A percentile compares a stretch with the other conserved stretches of the same genome.
Evolutionary conservation across 2,797 vertebrate species (phyloP).

Genomic region (Carcharodon carcharias): DNA sequence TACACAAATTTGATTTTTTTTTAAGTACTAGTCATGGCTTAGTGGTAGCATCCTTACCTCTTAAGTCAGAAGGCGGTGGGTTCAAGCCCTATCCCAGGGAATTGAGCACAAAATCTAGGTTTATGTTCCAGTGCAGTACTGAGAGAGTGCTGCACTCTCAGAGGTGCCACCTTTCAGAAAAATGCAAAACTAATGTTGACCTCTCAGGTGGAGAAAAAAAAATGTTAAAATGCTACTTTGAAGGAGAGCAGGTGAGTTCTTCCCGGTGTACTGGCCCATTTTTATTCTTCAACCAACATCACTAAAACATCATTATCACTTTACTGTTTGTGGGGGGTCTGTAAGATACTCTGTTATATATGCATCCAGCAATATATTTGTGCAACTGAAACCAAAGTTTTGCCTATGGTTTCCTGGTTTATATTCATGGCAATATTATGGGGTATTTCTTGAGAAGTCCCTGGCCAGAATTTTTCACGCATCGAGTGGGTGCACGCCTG

Average conservation of each 20-base stretch:
- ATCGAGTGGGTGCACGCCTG: too few relatives aligned
- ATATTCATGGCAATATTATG: neutral
- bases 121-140: neutral
- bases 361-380: neutral
- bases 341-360: neutral
- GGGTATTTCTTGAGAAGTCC: neutral
- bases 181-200: neutral
- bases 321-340: neutral
- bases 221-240: neutral
- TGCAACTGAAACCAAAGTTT: neutral
- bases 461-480: too few relatives aligned
- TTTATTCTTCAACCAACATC: neutral
- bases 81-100: neutral
- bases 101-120: neutral
- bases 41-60: neutral
- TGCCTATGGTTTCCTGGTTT: neutral
- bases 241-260: neutral
- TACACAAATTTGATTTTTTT: neutral
- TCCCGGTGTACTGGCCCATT: neutral
- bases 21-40: neutral
- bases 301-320: neutral
- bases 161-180: neutral
- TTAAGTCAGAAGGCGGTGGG: neutral
- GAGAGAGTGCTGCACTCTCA: neutral
- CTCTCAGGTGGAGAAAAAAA: neutral